Evolutionary conservation across 2,113 vertebrate genomes (phyloP).

Genomic region (Myanophis thanlyinensis): DNA sequence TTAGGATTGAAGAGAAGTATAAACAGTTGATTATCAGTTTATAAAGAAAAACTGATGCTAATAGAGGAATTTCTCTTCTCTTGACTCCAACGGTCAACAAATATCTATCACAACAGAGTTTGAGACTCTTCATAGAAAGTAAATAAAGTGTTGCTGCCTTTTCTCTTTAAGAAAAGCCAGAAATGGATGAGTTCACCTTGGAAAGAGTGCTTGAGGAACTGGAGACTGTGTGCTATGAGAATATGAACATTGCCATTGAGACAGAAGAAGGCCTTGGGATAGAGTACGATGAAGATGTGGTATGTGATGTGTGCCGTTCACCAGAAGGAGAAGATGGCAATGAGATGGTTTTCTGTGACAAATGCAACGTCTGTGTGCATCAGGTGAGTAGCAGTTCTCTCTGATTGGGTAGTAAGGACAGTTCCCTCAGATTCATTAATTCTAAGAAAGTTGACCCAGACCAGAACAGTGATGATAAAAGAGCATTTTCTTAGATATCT

Average conservation of each 20-base stretch:
- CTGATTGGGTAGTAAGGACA: neutral
- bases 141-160: neutral
- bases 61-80: too few relatives aligned
- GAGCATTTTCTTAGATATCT: neutral
- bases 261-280: conserved; percentile 94
- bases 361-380: conserved; percentile 96
- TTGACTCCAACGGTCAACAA: neutral
- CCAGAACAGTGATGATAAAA: fast-evolving
- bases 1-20: neutral
- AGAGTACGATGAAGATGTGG: conserved; percentile 96
- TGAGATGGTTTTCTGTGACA: conserved; percentile 99
- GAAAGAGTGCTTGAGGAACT: conserved; percentile 90
- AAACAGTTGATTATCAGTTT: neutral
- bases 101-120: neutral
- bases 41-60: neutral
- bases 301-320: conserved; percentile 95
- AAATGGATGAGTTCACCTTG: conserved; percentile 90
- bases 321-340: conserved; percentile 96
- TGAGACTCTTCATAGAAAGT: neutral
- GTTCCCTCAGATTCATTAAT: neutral
- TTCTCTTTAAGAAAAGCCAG: conserved; percentile 77
- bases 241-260: conserved; percentile 92
- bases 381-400: conserved; percentile 75
- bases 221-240: conserved; percentile 87
- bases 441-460: neutral